Conservation (phyloP, 2,888 invertebrate genomes). For the Xylophagus ater region DNA sequence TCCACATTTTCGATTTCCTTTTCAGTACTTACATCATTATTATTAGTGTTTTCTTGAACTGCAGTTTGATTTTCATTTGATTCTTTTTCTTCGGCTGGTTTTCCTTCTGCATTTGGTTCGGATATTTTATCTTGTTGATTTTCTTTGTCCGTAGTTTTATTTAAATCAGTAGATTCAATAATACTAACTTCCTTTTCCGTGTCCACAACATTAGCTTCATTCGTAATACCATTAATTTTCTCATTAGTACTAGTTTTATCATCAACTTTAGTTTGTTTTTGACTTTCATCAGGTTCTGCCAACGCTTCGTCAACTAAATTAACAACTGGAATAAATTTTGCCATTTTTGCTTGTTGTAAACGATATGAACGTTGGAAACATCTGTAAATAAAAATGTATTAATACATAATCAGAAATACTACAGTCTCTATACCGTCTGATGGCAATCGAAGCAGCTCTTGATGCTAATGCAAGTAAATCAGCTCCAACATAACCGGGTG, state of each 20-base stretch:
- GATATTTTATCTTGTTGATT: background rate
- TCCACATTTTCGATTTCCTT: too few relatives aligned
- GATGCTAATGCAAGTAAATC: conserved; percentile 78
- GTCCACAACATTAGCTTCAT: background rate
- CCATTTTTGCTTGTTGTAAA: conserved; percentile 27
- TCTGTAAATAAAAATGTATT: conserved; percentile 16
- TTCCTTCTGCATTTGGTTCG: background rate
- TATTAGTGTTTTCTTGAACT: background rate
- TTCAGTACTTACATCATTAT: too few relatives aligned
- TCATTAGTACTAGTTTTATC: background rate
- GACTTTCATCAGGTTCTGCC: conserved; percentile 20
- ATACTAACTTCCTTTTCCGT: background rate
- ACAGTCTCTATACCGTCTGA: conserved; percentile 45
- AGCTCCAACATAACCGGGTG: conserved; percentile 94
- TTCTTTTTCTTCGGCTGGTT: background rate
- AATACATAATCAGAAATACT: background rate
- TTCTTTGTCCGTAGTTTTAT: background rate
- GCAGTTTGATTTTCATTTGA: too few relatives aligned
- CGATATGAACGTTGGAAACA: conserved; percentile 30
- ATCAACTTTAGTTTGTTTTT: background rate
- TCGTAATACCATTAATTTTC: background rate
- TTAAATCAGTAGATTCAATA: background rate
- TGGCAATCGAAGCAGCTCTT: conserved; percentile 80
- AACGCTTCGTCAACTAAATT: conserved; percentile 31
- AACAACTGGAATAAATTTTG: conserved; percentile 33